Base-by-base conservation (phyloP, 2,797 vertebrate species). In the Crenichthys baileyi region DNA sequence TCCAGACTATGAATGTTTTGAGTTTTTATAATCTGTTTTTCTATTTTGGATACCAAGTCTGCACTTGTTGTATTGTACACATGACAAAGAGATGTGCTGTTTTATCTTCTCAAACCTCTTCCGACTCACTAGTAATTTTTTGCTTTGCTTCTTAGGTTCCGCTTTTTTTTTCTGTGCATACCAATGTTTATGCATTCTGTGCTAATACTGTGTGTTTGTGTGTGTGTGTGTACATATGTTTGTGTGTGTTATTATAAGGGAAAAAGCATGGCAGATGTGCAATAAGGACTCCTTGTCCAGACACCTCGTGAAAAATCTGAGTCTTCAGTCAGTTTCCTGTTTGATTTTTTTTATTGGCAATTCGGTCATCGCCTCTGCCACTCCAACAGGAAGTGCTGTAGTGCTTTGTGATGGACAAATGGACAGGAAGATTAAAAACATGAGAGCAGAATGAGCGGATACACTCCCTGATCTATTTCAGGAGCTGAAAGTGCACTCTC, bases 341-440 rank as follows among this genome's bases (percentile, higher is more conserved):
- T 92, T 89, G 92, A 88, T 88, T 87, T 90, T 90, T 53, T 93
- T 94, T 93, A 94, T 94, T 94, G 88, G 94, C 84, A 60, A 31
- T 41, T 81, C 79, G 88, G 85, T 90, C 92, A 94, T 90, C 89
- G 68, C 68, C 51, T 48, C 24, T 13, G 76, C 72, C 55, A 85
- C 84, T 70, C 90, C 88, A 83, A 91, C 86, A 90, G 94, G 94
- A 95, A 93, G 88, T 15, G 75, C 84, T 70, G 88, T 87, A 85
- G 76, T 79, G 78, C 78, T 80, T 60, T 87, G 82, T 91, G 90
- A 93, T 90, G 89, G 92, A 93, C 92, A 91, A 92, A 93, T 89
- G 92, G 90, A 87, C 90, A 90, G 92, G 91, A 92, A 93, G 92
- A 94, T 92, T 91, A 89, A 94, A 93, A 93, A 89, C 90, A 84